These are phyloP conservation scores for Oscheius sp. DNA, from an alignment of 2,888 invertebrate genomes.

Conservation along the genomic window DNA sequence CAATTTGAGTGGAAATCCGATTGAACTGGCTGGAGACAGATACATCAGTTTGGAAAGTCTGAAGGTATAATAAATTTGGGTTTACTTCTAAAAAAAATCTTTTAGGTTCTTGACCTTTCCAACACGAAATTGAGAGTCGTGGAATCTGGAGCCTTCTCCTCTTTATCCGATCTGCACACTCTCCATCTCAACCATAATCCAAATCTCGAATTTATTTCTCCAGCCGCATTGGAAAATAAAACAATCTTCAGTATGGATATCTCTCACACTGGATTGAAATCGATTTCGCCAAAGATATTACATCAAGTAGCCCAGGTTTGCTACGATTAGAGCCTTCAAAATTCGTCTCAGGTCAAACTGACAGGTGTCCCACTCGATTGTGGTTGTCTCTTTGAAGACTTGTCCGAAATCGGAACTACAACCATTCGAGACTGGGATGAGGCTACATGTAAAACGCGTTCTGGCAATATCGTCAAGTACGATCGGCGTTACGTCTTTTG, in stretches of 20 bases:
- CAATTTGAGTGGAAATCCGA: slow-evolving; percentile 40
- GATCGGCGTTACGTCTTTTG: background rate
- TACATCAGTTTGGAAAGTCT: slow-evolving; percentile 34
- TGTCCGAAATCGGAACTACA: slow-evolving; percentile 33
- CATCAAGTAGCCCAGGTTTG: slow-evolving; percentile 20
- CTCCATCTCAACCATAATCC: slow-evolving; percentile 37
- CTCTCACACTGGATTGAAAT: slow-evolving; percentile 14
- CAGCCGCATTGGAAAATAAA: slow-evolving; percentile 35
- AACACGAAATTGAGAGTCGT: slow-evolving; percentile 32
- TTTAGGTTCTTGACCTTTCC: slow-evolving; percentile 33
- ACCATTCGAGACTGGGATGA: slow-evolving; percentile 45
- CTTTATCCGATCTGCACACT: slow-evolving; percentile 36
- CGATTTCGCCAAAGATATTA: slow-evolving; percentile 17
- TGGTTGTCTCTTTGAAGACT: slow-evolving; percentile 32
- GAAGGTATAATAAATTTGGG: slow-evolving; percentile 22
- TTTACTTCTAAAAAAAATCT: background rate
- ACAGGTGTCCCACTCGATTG: slow-evolving; percentile 34
- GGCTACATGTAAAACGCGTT: slow-evolving; percentile 36
- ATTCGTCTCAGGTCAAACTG: slow-evolving; percentile 8
- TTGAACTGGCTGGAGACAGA: slow-evolving; percentile 29
- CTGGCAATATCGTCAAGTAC: slow-evolving; percentile 36
- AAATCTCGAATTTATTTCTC: slow-evolving; percentile 34
- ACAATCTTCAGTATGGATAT: slow-evolving; percentile 26
- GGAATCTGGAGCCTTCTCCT: slow-evolving; percentile 42
- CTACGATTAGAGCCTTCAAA: background rate